Conservation (phyloP, 2,888 invertebrate genomes). For the Apodemia duryi region DNA sequence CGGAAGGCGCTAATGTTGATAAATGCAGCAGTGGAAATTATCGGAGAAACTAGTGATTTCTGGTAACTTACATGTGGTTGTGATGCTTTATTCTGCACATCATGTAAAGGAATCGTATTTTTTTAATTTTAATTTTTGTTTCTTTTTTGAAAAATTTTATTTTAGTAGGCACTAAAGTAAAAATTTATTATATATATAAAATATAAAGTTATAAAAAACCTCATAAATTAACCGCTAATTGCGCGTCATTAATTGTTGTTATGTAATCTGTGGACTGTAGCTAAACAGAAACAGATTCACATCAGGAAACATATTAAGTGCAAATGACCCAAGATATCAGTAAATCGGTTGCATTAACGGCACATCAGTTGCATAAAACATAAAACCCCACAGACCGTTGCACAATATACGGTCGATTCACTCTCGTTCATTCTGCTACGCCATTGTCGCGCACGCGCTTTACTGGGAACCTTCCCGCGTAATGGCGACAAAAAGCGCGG, state of each 20-base stretch:
- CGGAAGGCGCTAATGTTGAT: too few species aligned
- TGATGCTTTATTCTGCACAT: too few species aligned
- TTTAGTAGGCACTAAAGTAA: too few species aligned
- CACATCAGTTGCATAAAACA: slow-evolving; percentile 67
- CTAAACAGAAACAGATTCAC: slow-evolving; percentile 31
- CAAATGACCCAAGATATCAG: slow-evolving; percentile 53
- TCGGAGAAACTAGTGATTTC: too few species aligned
- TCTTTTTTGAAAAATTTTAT: too few species aligned
- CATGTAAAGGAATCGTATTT: too few species aligned
- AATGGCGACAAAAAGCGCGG: slow-evolving; percentile 73
- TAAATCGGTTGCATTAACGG: slow-evolving; percentile 63
- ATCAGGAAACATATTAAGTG: slow-evolving; percentile 43
- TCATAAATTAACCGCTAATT: slow-evolving; percentile 15
- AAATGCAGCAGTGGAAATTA: too few species aligned
- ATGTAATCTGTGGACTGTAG: slow-evolving; percentile 18
- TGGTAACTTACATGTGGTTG: too few species aligned
- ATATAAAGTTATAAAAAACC: too few species aligned
- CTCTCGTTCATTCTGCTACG: slow-evolving; percentile 62
- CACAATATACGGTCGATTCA: slow-evolving; percentile 67
- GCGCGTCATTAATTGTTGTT: slow-evolving; percentile 21
- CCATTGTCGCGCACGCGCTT: slow-evolving; percentile 74
- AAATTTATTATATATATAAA: too few species aligned
- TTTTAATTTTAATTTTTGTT: too few species aligned
- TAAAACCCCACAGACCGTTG: slow-evolving; percentile 43
- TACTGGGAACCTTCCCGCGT: slow-evolving; percentile 77